Evolutionary conservation across 2,888 invertebrate genomes (phyloP).

Genomic region (Melolontha melolontha): DNA sequence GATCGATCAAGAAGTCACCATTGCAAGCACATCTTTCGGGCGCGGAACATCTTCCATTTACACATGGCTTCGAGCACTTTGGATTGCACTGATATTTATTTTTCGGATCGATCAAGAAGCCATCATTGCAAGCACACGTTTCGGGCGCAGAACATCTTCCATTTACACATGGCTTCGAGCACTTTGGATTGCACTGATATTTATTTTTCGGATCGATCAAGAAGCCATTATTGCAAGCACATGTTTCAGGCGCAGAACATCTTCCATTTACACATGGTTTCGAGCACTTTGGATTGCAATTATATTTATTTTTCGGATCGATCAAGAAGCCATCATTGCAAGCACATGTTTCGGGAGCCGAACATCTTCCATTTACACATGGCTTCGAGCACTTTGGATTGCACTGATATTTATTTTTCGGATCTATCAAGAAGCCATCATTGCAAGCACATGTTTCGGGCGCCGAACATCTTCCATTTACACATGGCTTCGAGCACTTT

Average conservation of each 20-base stretch:
- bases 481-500: conserved; percentile 53
- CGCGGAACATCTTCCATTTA: conserved; percentile 53
- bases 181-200: conserved; percentile 45
- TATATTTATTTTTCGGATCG: conserved; percentile 34
- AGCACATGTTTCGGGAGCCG: conserved; percentile 46
- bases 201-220: conserved; percentile 34
- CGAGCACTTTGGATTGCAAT: conserved; percentile 47
- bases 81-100: conserved; percentile 45
- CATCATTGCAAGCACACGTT: conserved; percentile 52
- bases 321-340: conserved; percentile 41
- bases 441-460: conserved; percentile 50
- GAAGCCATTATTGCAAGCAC: conserved; percentile 46
- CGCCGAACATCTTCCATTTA: conserved; percentile 67
- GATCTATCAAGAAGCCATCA: conserved; percentile 39
- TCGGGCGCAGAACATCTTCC: conserved; percentile 56
- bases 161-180: conserved; percentile 45
- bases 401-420: conserved; percentile 49
- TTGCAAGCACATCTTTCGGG: conserved; percentile 42
- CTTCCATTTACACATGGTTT: conserved; percentile 44
- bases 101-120: conserved; percentile 45
- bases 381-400: conserved; percentile 51
- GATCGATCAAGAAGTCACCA: conserved; percentile 47
- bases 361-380: conserved; percentile 52
- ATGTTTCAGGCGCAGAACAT: conserved; percentile 46
- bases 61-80: conserved; percentile 59